phyloP scores from a whole-genome alignment of 2,888 invertebrate species.

The Polietes domitor region DNA sequence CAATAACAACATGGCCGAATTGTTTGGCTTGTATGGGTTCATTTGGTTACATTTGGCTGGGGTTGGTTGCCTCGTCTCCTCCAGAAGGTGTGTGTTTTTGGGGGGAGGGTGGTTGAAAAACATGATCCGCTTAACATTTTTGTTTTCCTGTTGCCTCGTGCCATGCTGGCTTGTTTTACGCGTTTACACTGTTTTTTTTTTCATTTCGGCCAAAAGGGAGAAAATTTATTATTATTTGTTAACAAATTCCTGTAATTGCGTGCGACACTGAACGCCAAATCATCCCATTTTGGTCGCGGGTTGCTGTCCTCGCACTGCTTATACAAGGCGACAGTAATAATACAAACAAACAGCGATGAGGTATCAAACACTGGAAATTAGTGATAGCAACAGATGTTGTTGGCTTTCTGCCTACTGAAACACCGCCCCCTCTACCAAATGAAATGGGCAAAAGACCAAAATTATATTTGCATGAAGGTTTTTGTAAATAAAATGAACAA shows the following conservation, averaged over 20 bases:
- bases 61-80: background rate
- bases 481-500: slow-evolving; percentile 24
- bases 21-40: background rate
- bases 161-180: slow-evolving; percentile 12
- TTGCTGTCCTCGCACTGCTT: background rate
- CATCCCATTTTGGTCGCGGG: background rate
- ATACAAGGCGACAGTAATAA: no score
- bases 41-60: background rate
- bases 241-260: slow-evolving; percentile 51
- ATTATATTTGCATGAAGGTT: slow-evolving; percentile 21
- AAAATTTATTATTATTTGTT: slow-evolving; percentile 48
- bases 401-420: background rate
- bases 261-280: slow-evolving; percentile 34
- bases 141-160: background rate
- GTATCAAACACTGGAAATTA: slow-evolving; percentile 3
- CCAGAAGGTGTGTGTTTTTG: background rate
- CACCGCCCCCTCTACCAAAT: background rate
- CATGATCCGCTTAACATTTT: slow-evolving; percentile 29
- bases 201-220: background rate
- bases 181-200: slow-evolving; percentile 4
- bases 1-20: slow-evolving; percentile 9
- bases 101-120: background rate
- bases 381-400: slow-evolving; percentile 21
- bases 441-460: background rate
- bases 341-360: background rate